These are phyloP conservation scores for Passer domesticus DNA, from an alignment of 2,113 vertebrate species.

Conservation along the genomic window DNA sequence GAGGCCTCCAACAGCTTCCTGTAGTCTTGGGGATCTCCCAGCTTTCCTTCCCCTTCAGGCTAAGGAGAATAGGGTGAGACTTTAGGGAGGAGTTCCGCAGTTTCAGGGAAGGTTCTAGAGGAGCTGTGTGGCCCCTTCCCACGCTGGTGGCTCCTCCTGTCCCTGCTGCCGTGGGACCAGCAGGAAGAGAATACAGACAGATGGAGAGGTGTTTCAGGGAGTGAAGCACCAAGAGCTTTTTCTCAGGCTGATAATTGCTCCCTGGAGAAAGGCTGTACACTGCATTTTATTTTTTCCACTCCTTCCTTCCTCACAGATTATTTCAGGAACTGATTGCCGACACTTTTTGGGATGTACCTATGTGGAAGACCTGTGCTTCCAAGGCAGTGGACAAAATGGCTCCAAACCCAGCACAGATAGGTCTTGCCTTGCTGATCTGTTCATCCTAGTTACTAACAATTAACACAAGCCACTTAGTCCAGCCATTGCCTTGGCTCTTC, in stretches of 20 bases:
- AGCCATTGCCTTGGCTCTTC: not conserved
- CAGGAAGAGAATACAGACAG: not conserved
- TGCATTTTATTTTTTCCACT: not conserved
- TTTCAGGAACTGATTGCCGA: slow-evolving; percentile 56
- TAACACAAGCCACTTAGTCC: not conserved
- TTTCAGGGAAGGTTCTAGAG: not conserved
- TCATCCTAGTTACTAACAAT: not conserved
- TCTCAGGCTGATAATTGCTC: slow-evolving; percentile 62
- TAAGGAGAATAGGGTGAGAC: not conserved
- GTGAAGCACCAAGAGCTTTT: not conserved
- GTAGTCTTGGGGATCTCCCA: not conserved
- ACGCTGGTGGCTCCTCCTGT: not conserved
- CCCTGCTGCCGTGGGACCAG: not conserved
- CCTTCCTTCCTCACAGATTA: slow-evolving; percentile 42
- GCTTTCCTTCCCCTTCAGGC: not conserved
- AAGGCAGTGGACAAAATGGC: slow-evolving; percentile 11
- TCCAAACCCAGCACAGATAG: not conserved
- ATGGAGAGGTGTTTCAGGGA: not conserved
- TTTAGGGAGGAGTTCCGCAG: not conserved
- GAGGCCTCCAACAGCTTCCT: not conserved
- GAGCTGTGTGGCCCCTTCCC: not conserved
- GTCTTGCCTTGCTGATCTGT: not conserved
- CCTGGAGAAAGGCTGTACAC: slow-evolving; percentile 46
- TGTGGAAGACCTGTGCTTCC: not conserved
- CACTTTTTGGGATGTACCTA: not conserved